Evolutionary conservation across 2,888 invertebrate genomes (phyloP), one percentile per base, ranked within the genome.

Genomic region (Icerya purchasi): DNA sequence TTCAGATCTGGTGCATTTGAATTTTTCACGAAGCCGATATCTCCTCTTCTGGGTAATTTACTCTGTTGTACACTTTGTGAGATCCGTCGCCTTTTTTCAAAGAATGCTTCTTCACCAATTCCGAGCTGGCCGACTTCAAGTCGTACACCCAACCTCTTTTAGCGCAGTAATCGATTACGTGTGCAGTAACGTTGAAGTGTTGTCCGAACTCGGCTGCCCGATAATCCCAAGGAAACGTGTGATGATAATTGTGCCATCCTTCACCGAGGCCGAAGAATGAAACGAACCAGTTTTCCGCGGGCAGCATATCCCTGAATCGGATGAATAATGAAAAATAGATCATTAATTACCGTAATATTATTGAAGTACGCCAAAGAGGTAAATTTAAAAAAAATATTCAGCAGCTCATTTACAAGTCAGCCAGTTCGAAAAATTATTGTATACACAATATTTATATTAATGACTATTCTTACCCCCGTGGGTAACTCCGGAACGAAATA

Each of bases 81-180:
- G 76, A 71, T 0, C 84, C 85, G 65, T 86, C 84, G 0, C 87
- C 87, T 0, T 85, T 84, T 65, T 64, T 64, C 2, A 57, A 68
- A 0, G 81, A 79, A 53, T 89, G 75, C 68, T 79, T 81, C 61
- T 76, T 73, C 2, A 89, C 77, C 77, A 85, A 79, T 5, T 83
- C 81, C 5, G 74, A 69, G 2, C 74, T 70, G 14, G 69, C 72
- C 10, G 69, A 69, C 68, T 79, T 81, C 61, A 82, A 70, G 67
- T 84, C 83, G 66, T 78, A 81, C 1, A 79, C 82, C 64, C 74
- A 68, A 3, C 84, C 84, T 1, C 80, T 68, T 50, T 67, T 72
- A 22, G 78, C 79, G 61, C 79, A 75, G 56, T 76, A 69, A 65
- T 81, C 78, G 56, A 86, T 83, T 54, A 84, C 68, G 2, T 71